Evolutionary conservation across 2,113 vertebrate genomes (phyloP), one percentile per base, ranked within the genome.

Genomic region (Ailurus styani): DNA sequence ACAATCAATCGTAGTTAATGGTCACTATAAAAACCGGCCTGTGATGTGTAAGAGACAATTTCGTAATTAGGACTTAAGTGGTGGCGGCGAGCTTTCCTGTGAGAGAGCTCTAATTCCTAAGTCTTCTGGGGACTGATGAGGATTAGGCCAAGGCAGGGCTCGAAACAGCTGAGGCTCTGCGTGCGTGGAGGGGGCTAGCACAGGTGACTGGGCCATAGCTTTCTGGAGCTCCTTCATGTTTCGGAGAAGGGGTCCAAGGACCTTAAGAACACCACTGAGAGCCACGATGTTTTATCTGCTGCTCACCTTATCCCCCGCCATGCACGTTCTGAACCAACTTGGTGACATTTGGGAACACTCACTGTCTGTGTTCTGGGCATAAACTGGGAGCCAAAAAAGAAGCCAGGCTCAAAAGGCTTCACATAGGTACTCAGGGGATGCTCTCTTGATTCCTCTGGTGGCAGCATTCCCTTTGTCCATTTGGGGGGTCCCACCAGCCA

Each of bases 201-300:
- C 3, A 1, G 91, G 20, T 45, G 23, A 25, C 0, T 0, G 1
- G 40, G 55, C 27, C 3, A 1, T 1, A 57, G 27, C 42, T 54
- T 72, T 20, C 1, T 21, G 45, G 29, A 13, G 15, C 60, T 73
- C 42, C 9, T 25, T 3, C 1, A 52, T 5, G 54, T n/a, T 60
- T 62, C 40, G 25, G 25, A 87, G n/a, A 77, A 72, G 62, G 72
- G 87, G 81, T 52, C 31, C 9, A 60, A 88, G 68, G 55, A 45
- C 50, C 12, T 2, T 54, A 42, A 54, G 11, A 78, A 54, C 4
- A 55, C 31, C 29, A 6, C 4, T n/a, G 42, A 50, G 27, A 45
- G 23, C 73, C 54, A 82, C 2, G 3, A 31, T 34, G 14, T 40
- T 31, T 87, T 52, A 93, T 42, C 37, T 54, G 68, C n/a, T 10